phyloP scores from a whole-genome alignment of 2,797 vertebrate species.

The Crax fasciolata region DNA sequence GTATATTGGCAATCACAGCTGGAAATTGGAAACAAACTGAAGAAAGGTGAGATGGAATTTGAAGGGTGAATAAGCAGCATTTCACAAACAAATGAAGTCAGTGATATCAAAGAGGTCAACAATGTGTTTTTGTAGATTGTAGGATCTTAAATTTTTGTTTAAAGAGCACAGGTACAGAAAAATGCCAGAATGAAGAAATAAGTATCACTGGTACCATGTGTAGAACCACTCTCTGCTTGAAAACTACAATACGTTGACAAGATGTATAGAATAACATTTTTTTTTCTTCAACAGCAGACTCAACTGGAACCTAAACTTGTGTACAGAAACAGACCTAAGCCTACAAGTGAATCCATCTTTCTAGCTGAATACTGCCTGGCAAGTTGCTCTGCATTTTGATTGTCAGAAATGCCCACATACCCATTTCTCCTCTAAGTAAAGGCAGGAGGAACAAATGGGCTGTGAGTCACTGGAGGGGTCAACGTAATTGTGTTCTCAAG shows the following conservation, averaged over 20 bases:
- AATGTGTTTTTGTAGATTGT: background rate
- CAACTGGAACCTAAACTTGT: background rate
- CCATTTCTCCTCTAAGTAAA: slow-evolving; percentile 18
- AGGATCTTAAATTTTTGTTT: background rate
- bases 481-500: background rate
- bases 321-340: background rate
- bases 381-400: slow-evolving; percentile 17
- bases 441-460: background rate
- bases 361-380: background rate
- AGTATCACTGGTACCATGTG: background rate
- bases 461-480: background rate
- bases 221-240: background rate
- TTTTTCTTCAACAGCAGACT: background rate
- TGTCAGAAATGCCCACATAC: slow-evolving; percentile 15
- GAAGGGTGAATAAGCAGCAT: background rate
- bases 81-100: slow-evolving; percentile 6
- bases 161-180: background rate
- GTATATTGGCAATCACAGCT: background rate
- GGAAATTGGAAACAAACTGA: background rate
- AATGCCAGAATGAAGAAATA: background rate
- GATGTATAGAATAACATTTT: background rate
- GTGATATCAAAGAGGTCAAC: background rate
- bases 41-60: background rate
- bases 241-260: background rate
- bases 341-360: background rate